Base-by-base conservation (phyloP, 2,888 invertebrate species). In the Sarcophaga rosellei region DNA sequence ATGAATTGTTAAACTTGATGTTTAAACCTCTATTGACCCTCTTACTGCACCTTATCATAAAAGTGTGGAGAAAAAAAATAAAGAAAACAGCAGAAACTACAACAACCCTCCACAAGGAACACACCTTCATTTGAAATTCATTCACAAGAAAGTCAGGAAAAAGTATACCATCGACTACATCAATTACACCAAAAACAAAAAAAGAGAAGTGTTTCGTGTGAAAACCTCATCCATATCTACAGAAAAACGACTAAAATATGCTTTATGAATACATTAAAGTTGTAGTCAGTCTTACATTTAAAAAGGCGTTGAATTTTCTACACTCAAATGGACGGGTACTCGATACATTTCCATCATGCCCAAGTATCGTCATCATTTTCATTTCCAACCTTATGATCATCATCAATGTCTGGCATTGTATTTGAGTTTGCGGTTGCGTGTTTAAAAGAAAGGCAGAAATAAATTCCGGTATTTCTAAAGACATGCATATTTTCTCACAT, bases 41-140 rank as follows among this genome's bases (percentile, higher is more conserved):
- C 61, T 63, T 77, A 62, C 82, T 61, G 45, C 45, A 68, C 74
- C 75, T 79, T 61, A 15, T 20, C 23, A 45, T 66, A 21, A 20
- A 21, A 59, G n/a, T 25, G 15, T 53, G 5, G 4, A 66, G 23
- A 72, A 17, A 53, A 12, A 12, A 3, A 2, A 25, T 1, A 25
- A 6, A 35, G 21, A 21, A 57, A 53, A 23, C 15, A n/a, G 20
- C 12, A 63, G 3, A 12, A 73, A 45, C 21, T 75, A 65, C 25
- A 69, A n/a, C 75, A 23, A 75, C 79, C 78, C 77, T 74, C 63
- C 76, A 62, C 70, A 23, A 47, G 35, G 45, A 84, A 75, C 86
- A 86, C 86, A 84, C 86, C 86, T 86, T 84, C 81, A 69, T 75
- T 81, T 66, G 73, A 6, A 81, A 75, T 81, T 81, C 86, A 84